These are phyloP conservation scores for Drosophila trichaetosa DNA, from an alignment of 2,888 invertebrate species.

Conservation along the genomic window DNA sequence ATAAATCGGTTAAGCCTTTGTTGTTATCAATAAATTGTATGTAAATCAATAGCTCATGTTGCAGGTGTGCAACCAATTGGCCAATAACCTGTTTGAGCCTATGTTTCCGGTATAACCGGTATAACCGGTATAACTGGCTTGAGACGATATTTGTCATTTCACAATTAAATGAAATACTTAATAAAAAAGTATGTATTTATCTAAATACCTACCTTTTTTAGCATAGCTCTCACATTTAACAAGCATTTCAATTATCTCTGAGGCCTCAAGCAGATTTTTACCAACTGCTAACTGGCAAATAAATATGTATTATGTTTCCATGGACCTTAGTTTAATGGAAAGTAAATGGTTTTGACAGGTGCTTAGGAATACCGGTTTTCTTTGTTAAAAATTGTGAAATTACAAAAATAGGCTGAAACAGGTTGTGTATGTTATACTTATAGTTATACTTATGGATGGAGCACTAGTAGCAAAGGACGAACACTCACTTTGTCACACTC, in stretches of 20 bases:
- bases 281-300: neutral
- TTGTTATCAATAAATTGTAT: neutral
- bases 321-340: too few relatives aligned
- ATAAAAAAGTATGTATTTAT: neutral
- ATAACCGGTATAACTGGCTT: neutral
- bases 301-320: neutral
- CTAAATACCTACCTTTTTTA: neutral
- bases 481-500: neutral
- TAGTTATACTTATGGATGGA: neutral
- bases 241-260: neutral
- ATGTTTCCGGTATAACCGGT: neutral
- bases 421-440: neutral
- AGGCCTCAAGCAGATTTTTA: neutral
- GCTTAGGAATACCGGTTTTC: neutral
- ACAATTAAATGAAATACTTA: neutral
- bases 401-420: neutral
- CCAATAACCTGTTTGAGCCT: neutral
- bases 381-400: neutral
- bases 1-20: accelerated
- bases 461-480: neutral
- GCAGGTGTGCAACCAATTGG: neutral
- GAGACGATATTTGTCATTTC: neutral
- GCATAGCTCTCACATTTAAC: neutral
- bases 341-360: neutral
- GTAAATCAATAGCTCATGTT: neutral